These are phyloP conservation scores for Phrixothrix hirtus DNA, from an alignment of 2,888 invertebrate species.

Conservation along the genomic window DNA sequence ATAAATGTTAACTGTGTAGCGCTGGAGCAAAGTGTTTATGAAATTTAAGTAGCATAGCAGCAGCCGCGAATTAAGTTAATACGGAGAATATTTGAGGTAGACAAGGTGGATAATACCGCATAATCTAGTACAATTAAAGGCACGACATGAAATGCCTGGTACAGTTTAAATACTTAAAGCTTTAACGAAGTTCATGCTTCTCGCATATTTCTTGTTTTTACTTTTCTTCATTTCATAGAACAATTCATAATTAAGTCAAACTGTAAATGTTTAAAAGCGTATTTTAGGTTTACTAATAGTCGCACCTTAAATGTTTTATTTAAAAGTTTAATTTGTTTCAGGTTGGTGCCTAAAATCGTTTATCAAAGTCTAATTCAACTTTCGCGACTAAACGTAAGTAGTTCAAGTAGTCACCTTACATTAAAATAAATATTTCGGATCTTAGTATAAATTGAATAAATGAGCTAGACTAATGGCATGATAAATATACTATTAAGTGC, in stretches of 20 bases:
- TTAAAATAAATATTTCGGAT: constrained; percentile 26
- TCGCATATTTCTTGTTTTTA: too few relatives aligned
- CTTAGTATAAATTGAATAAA: constrained; percentile 27
- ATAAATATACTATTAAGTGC: constrained; percentile 46
- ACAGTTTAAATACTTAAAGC: constrained; percentile 26
- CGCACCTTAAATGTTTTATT: not conserved
- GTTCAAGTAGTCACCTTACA: constrained; percentile 16
- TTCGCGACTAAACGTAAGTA: constrained; percentile 20
- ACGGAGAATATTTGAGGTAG: too few relatives aligned
- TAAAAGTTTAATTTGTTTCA: constrained; percentile 17
- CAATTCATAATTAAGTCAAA: constrained; percentile 3
- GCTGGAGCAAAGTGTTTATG: constrained; percentile 38
- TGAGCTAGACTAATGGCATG: constrained; percentile 42
- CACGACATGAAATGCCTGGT: constrained; percentile 23
- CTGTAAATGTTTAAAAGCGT: constrained; percentile 7
- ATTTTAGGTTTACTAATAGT: too few relatives aligned
- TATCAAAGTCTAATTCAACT: constrained; percentile 5
- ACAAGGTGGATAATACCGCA: constrained; percentile 46
- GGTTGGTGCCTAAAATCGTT: constrained; percentile 20
- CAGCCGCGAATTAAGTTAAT: too few relatives aligned
- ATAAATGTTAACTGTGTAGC: constrained; percentile 30
- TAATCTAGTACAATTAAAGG: constrained; percentile 43
- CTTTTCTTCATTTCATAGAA: too few relatives aligned
- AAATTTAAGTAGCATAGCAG: constrained; percentile 37
- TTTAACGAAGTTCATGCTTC: too few relatives aligned